Percentiles rank a stretch among this genome's conserved stretches.
phyloP scores from a whole-genome alignment of 2,113 vertebrate genomes.

The Peromyscus polionotus region DNA sequence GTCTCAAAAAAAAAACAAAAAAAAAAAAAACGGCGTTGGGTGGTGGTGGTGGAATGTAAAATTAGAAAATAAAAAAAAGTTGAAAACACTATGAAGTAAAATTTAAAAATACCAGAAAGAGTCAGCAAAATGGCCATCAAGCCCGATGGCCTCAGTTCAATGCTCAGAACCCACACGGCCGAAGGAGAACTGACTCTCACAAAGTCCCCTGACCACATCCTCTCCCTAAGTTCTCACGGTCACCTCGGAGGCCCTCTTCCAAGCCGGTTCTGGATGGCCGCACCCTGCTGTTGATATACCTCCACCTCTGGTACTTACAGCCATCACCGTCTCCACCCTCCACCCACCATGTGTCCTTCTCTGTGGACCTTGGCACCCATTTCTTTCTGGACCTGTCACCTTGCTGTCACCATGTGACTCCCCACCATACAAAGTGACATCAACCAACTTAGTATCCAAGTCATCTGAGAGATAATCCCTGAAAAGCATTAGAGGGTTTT shows the following conservation, averaged over 20 bases:
- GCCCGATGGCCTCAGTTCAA: not conserved
- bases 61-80: not conserved
- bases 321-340: not conserved
- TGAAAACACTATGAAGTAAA: not conserved
- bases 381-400: not conserved
- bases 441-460: not conserved
- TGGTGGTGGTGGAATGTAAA: not conserved
- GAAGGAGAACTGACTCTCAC: not conserved
- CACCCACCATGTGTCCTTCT: not conserved
- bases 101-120: not conserved
- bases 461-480: not conserved
- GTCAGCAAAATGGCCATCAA: not conserved
- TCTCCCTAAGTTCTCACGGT: not conserved
- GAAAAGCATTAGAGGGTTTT: not conserved
- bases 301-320: not conserved
- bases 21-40: too few relatives aligned
- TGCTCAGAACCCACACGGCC: not conserved
- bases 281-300: not conserved
- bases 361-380: not conserved
- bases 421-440: not conserved
- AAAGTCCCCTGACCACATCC: not conserved
- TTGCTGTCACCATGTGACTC: not conserved
- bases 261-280: not conserved
- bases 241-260: not conserved
- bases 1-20: not conserved